Base-by-base conservation (phyloP, 1,140 invertebrate genomes). In the Yoshiicerus persimilis region DNA sequence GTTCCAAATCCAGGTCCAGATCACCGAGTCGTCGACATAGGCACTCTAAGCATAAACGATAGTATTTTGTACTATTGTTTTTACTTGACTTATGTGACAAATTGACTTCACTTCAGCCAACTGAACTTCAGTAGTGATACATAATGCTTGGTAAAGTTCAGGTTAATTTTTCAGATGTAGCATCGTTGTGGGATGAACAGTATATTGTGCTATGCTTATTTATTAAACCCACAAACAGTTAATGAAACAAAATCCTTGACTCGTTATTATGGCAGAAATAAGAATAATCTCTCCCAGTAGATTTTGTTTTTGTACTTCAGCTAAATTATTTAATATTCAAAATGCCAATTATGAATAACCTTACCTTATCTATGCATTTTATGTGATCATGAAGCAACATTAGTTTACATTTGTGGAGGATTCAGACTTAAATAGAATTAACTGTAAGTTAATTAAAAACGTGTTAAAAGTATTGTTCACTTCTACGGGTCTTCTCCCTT, bases 21-120 rank as follows among this genome's bases (percentile, higher is more conserved):
- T 89, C 88, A 11, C 77, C 85, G 32, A 64, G 85, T 88, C 86
- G 87, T 25, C 86, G 88, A 30, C 88, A 89, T 41, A 32, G 84
- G 32, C 86, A 89, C 62, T 80, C 75, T 23, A 89, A 86, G 85
- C 80, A 87, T 86, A 89, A 87, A 84, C 86, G 85, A 38, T 89
- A 85, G 47, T 32, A 56, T 56, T 56, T 56, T n/a, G 27, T 25
- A 9, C 34, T 70, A 9, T 86, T 66, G n/a, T 86, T 86, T 62
- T n/a, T 86, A 36, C 34, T 86, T 38, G 23, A 62, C 27, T 47
- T 27, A 23, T 39, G 16, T 56, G 39, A 80, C 32, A 38, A 70
- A 38, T 80, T 80, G 75, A 80, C 75, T 38, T 38, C 75, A 80
- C 75, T 38, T 80, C 75, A 80, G 75, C 75, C 75, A 80, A 80